Evolutionary conservation across 1,140 invertebrate genomes (phyloP).

Genomic region (Euschistus heros): DNA sequence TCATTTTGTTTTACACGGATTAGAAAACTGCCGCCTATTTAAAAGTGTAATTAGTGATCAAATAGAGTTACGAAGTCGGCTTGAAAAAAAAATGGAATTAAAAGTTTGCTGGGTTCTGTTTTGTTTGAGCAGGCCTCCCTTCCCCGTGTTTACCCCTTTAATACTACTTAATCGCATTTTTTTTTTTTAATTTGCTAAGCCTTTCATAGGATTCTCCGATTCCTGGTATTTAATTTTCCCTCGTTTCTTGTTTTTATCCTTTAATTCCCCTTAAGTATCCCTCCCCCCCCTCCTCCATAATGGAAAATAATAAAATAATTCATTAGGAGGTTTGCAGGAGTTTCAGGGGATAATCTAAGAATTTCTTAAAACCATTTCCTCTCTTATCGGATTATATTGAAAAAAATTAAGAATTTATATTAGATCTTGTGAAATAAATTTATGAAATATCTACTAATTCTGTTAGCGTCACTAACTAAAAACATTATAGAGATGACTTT

Average conservation of each 20-base stretch:
- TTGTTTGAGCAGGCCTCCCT: neutral
- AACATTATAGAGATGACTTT: no score
- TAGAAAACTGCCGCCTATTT: neutral
- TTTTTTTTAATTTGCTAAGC: neutral
- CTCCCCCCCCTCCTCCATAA: neutral
- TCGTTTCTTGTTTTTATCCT: neutral
- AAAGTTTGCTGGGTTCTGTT: neutral
- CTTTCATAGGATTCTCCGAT: neutral
- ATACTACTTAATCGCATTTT: neutral
- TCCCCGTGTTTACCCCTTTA: neutral
- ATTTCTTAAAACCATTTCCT: neutral
- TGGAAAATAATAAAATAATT: neutral
- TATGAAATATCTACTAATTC: no score
- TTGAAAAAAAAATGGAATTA: neutral
- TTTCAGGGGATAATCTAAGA: neutral
- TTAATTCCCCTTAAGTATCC: neutral
- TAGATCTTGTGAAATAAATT: no score
- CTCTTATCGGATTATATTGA: no score
- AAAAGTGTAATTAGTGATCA: constrained; percentile 7
- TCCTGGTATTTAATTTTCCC: neutral
- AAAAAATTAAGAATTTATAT: no score
- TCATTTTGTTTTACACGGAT: constrained; percentile 7
- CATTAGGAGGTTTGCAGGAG: neutral
- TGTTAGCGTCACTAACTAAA: no score
- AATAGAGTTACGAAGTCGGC: constrained; percentile 8